Percentiles rank a stretch among this genome's conserved stretches.
Conservation (phyloP, 2,888 invertebrate species). For the Neoaliturus tenellus region DNA sequence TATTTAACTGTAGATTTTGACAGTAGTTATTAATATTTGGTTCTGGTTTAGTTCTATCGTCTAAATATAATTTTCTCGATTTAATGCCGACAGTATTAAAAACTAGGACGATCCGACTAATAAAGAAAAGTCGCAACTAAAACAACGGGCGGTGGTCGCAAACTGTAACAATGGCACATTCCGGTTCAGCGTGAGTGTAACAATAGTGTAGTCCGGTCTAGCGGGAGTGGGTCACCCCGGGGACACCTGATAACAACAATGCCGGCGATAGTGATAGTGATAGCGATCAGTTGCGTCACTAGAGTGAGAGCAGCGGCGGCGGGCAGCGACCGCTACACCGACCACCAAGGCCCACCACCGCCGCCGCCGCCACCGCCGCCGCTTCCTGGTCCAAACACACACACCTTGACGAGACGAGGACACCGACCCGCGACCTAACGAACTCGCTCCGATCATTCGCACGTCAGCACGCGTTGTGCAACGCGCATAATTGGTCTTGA, state of each 20-base stretch:
- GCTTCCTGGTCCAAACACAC: not conserved
- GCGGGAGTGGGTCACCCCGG: not conserved
- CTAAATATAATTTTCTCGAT: too few species aligned
- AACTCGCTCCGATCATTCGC: not conserved
- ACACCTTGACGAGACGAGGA: not conserved
- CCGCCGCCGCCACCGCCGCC: not conserved
- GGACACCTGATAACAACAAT: constrained; percentile 17
- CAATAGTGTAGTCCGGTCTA: not conserved
- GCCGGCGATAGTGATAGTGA: not conserved
- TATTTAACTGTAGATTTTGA: too few species aligned
- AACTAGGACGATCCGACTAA: too few species aligned
- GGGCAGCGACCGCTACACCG: not conserved
- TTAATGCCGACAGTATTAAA: too few species aligned
- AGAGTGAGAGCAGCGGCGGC: not conserved
- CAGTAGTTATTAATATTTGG: too few species aligned
- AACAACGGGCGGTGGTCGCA: not conserved
- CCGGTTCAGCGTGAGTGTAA: not conserved
- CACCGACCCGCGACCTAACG: not conserved
- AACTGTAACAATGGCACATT: not conserved
- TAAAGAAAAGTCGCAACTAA: not conserved
- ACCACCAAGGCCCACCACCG: not conserved
- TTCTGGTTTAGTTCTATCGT: too few species aligned
- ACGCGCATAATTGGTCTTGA: too few species aligned
- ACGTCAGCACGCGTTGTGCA: too few species aligned
- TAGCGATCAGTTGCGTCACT: not conserved